Evolutionary conservation across 2,113 vertebrate species (phyloP).

Genomic region (Hippocampus guttulatus): DNA sequence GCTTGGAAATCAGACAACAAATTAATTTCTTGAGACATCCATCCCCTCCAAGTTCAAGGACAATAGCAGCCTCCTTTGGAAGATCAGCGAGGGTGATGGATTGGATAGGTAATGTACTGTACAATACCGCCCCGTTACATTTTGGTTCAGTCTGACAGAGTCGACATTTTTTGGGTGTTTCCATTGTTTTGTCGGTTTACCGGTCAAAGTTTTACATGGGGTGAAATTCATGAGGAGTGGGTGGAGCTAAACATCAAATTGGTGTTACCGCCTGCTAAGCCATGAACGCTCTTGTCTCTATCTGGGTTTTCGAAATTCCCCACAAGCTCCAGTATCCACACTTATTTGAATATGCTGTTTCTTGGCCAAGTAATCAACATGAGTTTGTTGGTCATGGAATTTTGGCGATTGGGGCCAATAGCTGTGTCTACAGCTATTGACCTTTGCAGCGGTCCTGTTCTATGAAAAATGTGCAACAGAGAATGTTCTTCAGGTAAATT

Average conservation of each 20-base stretch:
- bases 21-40: slow-evolving; percentile 59
- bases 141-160: not conserved
- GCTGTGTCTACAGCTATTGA: no score
- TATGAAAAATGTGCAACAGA: no score
- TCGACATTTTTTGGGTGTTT: not conserved
- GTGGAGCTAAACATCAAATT: not conserved
- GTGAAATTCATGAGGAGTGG: not conserved
- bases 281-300: no score
- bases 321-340: not conserved
- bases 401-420: no score
- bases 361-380: not conserved
- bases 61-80: slow-evolving; percentile 34
- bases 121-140: not conserved
- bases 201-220: not conserved
- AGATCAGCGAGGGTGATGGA: slow-evolving; percentile 8
- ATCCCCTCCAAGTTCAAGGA: slow-evolving; percentile 54
- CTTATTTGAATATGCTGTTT: not conserved
- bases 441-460: no score
- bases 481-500: no score
- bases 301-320: not conserved
- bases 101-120: slow-evolving; percentile 5
- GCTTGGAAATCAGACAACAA: slow-evolving; percentile 61
- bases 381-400: no score
- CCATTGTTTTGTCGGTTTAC: not conserved
- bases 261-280: no score